phyloP scores from a whole-genome alignment of 2,797 vertebrate species.

The Rallus crepitans region DNA sequence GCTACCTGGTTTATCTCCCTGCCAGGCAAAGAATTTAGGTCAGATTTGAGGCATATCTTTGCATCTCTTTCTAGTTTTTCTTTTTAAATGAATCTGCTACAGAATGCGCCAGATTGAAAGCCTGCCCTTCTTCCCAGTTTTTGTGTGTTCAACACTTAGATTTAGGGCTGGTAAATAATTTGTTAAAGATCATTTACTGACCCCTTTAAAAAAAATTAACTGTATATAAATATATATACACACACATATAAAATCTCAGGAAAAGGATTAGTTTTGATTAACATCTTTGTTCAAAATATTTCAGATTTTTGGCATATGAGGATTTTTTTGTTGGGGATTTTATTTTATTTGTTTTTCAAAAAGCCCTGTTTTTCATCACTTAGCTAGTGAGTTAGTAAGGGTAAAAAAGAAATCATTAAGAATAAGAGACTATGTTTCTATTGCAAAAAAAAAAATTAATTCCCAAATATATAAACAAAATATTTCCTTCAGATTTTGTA shows the following conservation, averaged over 20 bases:
- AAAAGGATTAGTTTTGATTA: not conserved
- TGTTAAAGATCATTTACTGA: not conserved
- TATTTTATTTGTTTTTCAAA: not conserved
- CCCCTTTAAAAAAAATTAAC: not conserved
- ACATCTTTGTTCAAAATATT: not conserved
- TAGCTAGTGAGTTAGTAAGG: not conserved
- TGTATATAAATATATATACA: too few relatives aligned
- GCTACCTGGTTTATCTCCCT: not conserved
- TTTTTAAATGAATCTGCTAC: not conserved
- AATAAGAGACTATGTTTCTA: not conserved
- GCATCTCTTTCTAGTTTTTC: not conserved
- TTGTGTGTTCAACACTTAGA: not conserved
- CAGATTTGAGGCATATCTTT: not conserved
- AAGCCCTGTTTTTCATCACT: not conserved
- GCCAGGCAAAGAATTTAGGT: not conserved
- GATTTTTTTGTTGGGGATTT: too few relatives aligned
- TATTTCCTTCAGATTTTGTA: not conserved
- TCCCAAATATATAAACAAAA: not conserved
- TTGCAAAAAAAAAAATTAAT: not conserved
- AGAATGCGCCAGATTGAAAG: not conserved
- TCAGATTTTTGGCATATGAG: not conserved
- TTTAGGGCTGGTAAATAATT: not conserved
- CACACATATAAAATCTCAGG: not conserved
- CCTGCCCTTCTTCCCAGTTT: rapidly evolving
- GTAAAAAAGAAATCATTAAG: not conserved